Percentiles rank a stretch among this genome's conserved stretches.
Conservation (phyloP, 2,113 vertebrate genomes). For the Arvicanthis niloticus region DNA sequence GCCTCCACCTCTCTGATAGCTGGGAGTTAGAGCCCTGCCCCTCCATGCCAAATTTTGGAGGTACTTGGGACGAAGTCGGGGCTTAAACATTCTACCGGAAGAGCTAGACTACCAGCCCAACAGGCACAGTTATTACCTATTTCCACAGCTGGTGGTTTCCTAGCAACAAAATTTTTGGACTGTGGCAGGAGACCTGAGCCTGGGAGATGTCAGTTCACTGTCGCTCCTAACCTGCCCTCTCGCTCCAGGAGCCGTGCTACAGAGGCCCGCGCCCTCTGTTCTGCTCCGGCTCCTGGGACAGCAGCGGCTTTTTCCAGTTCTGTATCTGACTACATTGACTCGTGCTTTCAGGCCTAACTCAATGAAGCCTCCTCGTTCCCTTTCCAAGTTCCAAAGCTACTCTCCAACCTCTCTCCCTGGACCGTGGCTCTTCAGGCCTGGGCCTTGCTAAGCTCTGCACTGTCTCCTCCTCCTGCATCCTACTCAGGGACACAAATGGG, state of each 20-base stretch:
- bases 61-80: neutral
- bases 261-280: neutral
- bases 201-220: neutral
- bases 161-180: neutral
- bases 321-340: neutral
- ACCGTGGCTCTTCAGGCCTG: neutral
- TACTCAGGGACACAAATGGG: neutral
- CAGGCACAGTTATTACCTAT: neutral
- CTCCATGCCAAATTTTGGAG: neutral
- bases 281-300: rapidly evolving
- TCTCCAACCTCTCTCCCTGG: neutral
- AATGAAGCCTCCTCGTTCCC: neutral
- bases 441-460: neutral
- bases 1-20: neutral
- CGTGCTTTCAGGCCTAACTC: neutral
- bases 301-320: neutral
- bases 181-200: neutral
- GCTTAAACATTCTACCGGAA: neutral
- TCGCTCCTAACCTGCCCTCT: no score
- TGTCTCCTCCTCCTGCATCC: rapidly evolving
- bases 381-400: neutral
- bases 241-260: neutral
- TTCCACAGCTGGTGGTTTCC: neutral
- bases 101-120: neutral
- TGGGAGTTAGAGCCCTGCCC: neutral